Conservation (phyloP, 2,888 invertebrate genomes). For the Lepidochitona cinerea region DNA sequence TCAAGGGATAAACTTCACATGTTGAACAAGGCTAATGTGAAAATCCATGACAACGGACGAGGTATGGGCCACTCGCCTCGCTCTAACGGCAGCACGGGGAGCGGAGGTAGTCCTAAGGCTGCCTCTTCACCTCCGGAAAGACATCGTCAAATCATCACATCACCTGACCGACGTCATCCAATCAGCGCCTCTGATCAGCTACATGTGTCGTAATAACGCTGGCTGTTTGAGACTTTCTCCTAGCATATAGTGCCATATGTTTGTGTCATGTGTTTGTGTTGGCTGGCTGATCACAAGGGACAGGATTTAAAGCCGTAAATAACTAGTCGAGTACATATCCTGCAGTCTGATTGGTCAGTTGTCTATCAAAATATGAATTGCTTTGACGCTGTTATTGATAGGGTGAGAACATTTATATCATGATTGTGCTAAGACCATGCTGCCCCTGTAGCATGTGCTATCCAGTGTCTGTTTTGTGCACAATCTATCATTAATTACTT, state of each 20-base stretch:
- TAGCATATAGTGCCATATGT: background rate
- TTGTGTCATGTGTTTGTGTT: background rate
- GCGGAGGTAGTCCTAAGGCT: background rate
- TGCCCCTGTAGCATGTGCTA: no score
- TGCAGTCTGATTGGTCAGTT: no score
- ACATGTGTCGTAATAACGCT: background rate
- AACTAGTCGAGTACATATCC: no score
- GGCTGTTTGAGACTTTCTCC: background rate
- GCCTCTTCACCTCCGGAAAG: background rate
- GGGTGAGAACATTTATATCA: no score
- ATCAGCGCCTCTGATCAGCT: background rate
- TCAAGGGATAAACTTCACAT: background rate
- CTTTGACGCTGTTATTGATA: no score
- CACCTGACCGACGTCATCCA: background rate
- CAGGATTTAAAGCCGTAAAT: no score
- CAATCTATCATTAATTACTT: no score
- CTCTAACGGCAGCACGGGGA: background rate
- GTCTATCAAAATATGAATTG: no score
- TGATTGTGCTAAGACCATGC: no score
- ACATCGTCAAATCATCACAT: background rate
- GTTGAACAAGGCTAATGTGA: background rate
- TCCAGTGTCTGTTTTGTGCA: no score
- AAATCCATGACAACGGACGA: slow-evolving; percentile 1
- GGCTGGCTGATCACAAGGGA: no score
- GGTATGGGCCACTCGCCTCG: background rate